Conservation (phyloP, 2,797 vertebrate genomes). For the Picus viridis region DNA sequence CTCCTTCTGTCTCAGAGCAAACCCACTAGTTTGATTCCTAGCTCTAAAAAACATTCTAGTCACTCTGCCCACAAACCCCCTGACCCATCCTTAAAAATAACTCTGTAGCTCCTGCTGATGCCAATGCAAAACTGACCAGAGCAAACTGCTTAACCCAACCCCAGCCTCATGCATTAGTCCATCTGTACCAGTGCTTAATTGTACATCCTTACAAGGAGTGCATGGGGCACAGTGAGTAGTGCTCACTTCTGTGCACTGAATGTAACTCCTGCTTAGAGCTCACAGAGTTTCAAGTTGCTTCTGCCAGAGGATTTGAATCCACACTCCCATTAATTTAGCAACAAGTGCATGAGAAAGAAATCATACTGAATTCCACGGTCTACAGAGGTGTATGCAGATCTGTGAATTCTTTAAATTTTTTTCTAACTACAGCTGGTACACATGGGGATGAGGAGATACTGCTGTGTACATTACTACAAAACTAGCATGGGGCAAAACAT, state of each 20-base stretch:
- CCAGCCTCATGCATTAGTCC: not conserved
- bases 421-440: not conserved
- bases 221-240: not conserved
- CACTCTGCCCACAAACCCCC: not conserved
- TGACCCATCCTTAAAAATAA: not conserved
- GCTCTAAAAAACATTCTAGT: not conserved
- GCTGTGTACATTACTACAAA: not conserved
- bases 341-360: not conserved
- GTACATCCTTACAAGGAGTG: accelerated
- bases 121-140: not conserved
- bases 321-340: not conserved
- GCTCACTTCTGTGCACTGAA: not conserved
- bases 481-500: not conserved
- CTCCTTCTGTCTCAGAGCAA: not conserved
- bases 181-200: not conserved
- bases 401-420: not conserved
- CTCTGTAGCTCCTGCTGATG: not conserved
- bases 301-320: not conserved
- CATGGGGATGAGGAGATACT: not conserved
- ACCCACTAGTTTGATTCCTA: not conserved
- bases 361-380: not conserved
- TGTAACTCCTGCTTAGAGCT: not conserved
- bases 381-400: accelerated
- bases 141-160: not conserved
- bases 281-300: not conserved